Evolutionary conservation across 2,113 vertebrate genomes (phyloP), one percentile per base, ranked within the genome.

Genomic region (Ameiurus melas): DNA sequence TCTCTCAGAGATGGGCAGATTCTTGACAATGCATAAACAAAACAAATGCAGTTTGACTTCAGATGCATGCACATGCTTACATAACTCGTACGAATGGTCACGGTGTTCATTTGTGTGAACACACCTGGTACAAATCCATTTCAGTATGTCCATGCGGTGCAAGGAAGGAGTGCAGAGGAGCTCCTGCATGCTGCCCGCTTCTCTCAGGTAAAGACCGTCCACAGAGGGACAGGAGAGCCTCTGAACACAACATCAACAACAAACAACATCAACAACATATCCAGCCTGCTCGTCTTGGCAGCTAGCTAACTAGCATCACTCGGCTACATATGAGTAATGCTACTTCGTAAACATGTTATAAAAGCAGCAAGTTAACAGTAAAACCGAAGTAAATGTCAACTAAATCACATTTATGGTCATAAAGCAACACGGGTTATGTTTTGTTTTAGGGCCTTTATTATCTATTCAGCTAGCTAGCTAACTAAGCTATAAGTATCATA

Each of bases 51-150:
- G 16, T 17, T 36, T 73, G 60, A 57, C 8, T 55, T 83, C 22
- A 53, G 22, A 30, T 3, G 4, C 55, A 57, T 68, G 16, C 7
- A 2, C 33, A 71, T 8, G 22, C 7, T 51, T 78, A 22, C 19
- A 16, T 10, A 79, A 16, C 5, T 0, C 27, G 22, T 83, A 4
- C 30, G n/a, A 9, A 85, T 66, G 16, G 9, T 53, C 39, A 17
- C 27, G 5, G 3, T 68, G 27, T 12, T 66, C 27, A 20, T 73
- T n/a, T 57, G 27, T 4, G 30, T 3, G 12, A 58, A 43, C 81
- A 68, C 93, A 97, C 97, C 96, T 93, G 91, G 83, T 86, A 89
- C 93, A 97, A 84, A 97, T 94, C 97, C 97, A 98, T 8, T 95
- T 92, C 87, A 98, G 93, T 39, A 97, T 96, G 78, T 96, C 94